These are phyloP conservation scores for Trichechus manatus DNA, from an alignment of 2,113 vertebrate genomes.

Conservation along the genomic window DNA sequence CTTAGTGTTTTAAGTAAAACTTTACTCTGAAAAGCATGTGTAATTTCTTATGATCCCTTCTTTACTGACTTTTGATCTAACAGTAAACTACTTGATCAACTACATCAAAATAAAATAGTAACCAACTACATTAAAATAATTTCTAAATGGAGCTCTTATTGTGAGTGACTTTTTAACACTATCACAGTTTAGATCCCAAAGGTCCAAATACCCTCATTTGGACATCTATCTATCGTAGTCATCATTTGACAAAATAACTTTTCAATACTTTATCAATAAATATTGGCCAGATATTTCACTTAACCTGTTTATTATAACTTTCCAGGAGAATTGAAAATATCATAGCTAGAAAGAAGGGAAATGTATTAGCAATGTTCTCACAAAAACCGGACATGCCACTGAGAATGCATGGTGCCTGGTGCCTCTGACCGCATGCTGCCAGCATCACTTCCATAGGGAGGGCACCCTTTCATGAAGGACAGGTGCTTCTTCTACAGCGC, in stretches of 20 bases:
- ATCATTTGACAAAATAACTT: neutral
- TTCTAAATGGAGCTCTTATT: neutral
- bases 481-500: neutral
- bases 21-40: neutral
- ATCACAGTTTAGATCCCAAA: neutral
- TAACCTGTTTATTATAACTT: neutral
- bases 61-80: neutral
- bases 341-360: neutral
- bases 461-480: neutral
- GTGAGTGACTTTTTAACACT: neutral
- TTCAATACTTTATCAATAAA: neutral
- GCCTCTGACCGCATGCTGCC: neutral
- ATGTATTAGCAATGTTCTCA: neutral
- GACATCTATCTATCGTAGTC: neutral
- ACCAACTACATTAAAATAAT: constrained; percentile 12
- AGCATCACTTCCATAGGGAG: neutral
- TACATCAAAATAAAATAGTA: neutral
- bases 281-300: neutral
- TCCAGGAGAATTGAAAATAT: neutral
- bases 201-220: neutral
- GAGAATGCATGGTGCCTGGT: neutral
- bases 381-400: neutral
- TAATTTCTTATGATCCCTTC: constrained; percentile 6
- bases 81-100: neutral
- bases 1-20: constrained; percentile 11